Percentiles rank a stretch among this genome's conserved stretches.
phyloP scores from a whole-genome alignment of 2,888 invertebrate genomes.

The Urechis unicinctus region DNA sequence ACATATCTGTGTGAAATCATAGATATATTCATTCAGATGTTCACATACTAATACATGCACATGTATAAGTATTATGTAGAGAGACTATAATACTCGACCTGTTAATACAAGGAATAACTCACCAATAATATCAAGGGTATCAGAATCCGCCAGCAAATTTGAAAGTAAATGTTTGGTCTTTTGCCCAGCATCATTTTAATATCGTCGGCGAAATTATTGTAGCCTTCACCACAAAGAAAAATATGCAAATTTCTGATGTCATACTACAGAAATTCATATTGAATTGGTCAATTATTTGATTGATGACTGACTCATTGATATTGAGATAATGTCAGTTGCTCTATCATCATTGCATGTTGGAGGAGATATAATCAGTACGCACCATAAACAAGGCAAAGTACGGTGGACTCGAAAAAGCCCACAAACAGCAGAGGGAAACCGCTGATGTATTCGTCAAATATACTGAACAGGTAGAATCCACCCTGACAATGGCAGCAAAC shows the following conservation, averaged over 20 bases:
- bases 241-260: neutral
- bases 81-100: too few relatives aligned
- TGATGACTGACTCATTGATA: too few relatives aligned
- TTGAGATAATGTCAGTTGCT: too few relatives aligned
- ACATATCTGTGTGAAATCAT: too few relatives aligned
- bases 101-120: too few relatives aligned
- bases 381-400: conserved; percentile 19
- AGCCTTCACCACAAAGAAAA: conserved; percentile 24
- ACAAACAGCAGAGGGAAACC: conserved; percentile 20
- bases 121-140: conserved; percentile 34
- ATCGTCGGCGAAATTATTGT: conserved; percentile 29
- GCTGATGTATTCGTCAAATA: conserved; percentile 20
- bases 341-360: too few relatives aligned
- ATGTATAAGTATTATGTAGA: too few relatives aligned
- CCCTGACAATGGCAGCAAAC: conserved; percentile 10
- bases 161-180: conserved; percentile 22
- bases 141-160: conserved; percentile 29
- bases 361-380: neutral
- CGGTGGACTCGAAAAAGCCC: conserved; percentile 14
- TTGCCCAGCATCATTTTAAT: conserved; percentile 38
- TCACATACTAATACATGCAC: too few relatives aligned
- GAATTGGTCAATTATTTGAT: too few relatives aligned
- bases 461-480: conserved; percentile 19
- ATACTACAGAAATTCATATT: too few relatives aligned
- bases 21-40: too few relatives aligned